These are phyloP conservation scores for Ormia ochracea DNA, from an alignment of 2,888 invertebrate species.

Conservation along the genomic window DNA sequence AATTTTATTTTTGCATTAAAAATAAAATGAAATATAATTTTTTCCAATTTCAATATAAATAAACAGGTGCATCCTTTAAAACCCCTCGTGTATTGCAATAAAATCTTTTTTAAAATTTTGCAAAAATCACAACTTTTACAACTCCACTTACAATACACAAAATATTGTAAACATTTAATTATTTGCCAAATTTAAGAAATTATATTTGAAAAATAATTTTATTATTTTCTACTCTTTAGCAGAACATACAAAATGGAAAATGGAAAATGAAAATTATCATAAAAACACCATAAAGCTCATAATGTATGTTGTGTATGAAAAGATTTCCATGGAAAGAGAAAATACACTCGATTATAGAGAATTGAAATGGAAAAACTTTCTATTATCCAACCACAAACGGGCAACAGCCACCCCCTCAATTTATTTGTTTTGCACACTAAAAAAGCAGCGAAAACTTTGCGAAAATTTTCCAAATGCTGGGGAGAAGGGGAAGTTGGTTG, in stretches of 20 bases:
- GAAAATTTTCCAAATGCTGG: neutral
- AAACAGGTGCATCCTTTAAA: neutral
- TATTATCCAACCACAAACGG: constrained; percentile 65
- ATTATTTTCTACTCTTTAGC: constrained; percentile 34
- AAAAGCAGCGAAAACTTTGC: neutral
- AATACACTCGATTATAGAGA: constrained; percentile 34
- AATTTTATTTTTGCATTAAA: no score
- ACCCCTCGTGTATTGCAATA: neutral
- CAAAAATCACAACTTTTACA: constrained; percentile 39
- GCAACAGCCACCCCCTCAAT: constrained; percentile 60
- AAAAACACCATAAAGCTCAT: constrained; percentile 53
- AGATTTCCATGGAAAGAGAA: neutral
- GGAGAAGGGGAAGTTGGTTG: neutral
- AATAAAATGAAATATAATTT: no score
- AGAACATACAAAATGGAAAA: constrained; percentile 53
- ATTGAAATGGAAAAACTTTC: constrained; percentile 63
- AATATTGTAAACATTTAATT: constrained; percentile 41
- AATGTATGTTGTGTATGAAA: constrained; percentile 36
- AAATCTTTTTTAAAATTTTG: neutral
- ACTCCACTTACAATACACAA: constrained; percentile 24
- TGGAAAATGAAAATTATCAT: constrained; percentile 50
- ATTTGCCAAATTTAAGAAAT: constrained; percentile 24
- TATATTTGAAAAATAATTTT: constrained; percentile 48
- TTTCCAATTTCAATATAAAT: no score
- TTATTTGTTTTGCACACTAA: constrained; percentile 9